phyloP scores from a whole-genome alignment of 1,140 invertebrate genomes.

The Batillaria attramentaria region DNA sequence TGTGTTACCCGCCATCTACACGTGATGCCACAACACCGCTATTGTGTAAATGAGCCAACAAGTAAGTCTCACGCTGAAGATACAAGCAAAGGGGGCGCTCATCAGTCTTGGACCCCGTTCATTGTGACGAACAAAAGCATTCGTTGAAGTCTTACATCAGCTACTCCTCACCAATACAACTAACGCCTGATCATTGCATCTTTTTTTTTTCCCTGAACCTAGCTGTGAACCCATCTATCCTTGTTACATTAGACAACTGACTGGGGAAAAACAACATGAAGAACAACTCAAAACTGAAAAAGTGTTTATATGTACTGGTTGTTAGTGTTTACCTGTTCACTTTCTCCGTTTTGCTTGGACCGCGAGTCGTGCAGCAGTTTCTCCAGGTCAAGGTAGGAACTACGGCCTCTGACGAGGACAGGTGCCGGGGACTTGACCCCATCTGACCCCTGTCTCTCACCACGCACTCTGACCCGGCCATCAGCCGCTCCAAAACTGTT shows the following conservation, averaged over 20 bases:
- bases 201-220: background rate
- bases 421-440: background rate
- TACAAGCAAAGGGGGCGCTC: no score
- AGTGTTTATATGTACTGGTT: no score
- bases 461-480: background rate
- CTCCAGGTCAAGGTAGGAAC: constrained; percentile 15
- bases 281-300: no score
- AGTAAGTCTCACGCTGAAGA: no score
- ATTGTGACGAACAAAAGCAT: background rate
- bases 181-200: background rate
- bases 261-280: background rate
- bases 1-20: no score
- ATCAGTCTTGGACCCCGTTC: no score
- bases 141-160: background rate
- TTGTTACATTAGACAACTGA: no score
- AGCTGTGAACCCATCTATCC: no score
- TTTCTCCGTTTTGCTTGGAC: background rate
- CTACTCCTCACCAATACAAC: background rate
- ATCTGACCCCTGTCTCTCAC: background rate
- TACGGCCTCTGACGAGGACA: background rate
- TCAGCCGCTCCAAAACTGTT: background rate
- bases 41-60: no score
- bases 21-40: no score
- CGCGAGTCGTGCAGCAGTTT: constrained; percentile 9
- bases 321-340: constrained; percentile 21